Percentiles rank a stretch among this genome's conserved stretches.
Evolutionary conservation across 2,113 vertebrate species (phyloP).

Genomic region (Channa argus): DNA sequence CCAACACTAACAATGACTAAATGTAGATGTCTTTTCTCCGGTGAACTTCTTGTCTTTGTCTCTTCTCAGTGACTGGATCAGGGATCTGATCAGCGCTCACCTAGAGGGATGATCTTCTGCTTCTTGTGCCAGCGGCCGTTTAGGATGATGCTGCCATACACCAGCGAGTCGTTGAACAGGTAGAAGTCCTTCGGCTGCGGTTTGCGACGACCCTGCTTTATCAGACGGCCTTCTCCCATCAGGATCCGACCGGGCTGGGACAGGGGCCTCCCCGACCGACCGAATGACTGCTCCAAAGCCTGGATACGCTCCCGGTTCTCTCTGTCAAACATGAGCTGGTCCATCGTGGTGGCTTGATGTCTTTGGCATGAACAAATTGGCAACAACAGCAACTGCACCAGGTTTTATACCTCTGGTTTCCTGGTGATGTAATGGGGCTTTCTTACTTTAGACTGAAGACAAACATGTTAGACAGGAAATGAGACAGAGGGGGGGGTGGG

Average conservation of each 20-base stretch:
- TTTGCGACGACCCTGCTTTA: conserved; percentile 89
- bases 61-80: too few relatives aligned
- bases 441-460: background rate
- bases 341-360: conserved; percentile 68
- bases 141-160: conserved; percentile 89
- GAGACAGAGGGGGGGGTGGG: background rate
- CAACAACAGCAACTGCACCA: background rate
- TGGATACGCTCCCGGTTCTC: conserved; percentile 46
- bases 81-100: conserved; percentile 31
- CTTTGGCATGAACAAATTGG: background rate
- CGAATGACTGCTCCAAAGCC: conserved; percentile 87
- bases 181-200: conserved; percentile 88
- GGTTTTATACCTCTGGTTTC: background rate
- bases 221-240: conserved; percentile 89
- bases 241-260: conserved; percentile 84
- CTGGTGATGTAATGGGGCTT: background rate
- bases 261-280: conserved; percentile 80
- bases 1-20: too few relatives aligned
- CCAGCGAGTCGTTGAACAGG: conserved; percentile 92
- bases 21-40: too few relatives aligned
- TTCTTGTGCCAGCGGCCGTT: conserved; percentile 86
- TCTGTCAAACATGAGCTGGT: conserved; percentile 75
- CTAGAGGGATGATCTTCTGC: conserved; percentile 88
- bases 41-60: too few relatives aligned
- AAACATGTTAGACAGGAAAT: background rate